Base-by-base conservation (phyloP, 1,140 invertebrate species). In the Bicyclus anynana region DNA sequence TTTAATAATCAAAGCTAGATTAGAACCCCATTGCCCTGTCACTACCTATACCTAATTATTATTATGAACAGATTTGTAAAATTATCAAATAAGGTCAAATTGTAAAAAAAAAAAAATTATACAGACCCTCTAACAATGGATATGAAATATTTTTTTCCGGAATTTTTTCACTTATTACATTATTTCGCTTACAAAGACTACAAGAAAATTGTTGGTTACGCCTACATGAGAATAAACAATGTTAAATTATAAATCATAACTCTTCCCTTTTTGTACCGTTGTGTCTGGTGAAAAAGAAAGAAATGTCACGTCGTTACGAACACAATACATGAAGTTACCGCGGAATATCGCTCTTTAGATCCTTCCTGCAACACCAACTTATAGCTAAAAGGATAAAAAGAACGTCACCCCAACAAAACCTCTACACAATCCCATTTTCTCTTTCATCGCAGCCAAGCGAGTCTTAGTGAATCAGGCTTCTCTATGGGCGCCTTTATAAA, bases 401-500 rank as follows among this genome's bases (percentile, higher is more conserved):
- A 53, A 49, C 48, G 26, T 50, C 55, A 16, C 46, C 51, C 67
- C 69, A 79, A 83, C 81, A 84, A 82, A 86, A 79, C 80, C 71
- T 77, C 67, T 77, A 76, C 80, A 88, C 80, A 88, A 86, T 84
- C 71, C 79, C 80, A 86, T 88, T 87, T 86, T 84, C 80, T 81
- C 77, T 88, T 88, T 84, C 80, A 86, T 68, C 66, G 69, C 69
- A 69, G 73, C 73, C 63, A 68, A 77, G 77, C 72, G 69, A 69
- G 74, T 79, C 80, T 87, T 86, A 80, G 79, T 84, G 78, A 83
- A 85, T 84, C 79, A 80, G 68, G 69, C 60, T 74, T 68, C 74
- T 87, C 71, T 84, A 86, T 85, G 70, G 78, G 60, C 70, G 81
- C 82, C 72, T 88, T 86, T 85, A 88, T 88, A 86, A 88, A 86